Base-by-base conservation (phyloP, 1,140 invertebrate species). In the Asobara japonica region DNA sequence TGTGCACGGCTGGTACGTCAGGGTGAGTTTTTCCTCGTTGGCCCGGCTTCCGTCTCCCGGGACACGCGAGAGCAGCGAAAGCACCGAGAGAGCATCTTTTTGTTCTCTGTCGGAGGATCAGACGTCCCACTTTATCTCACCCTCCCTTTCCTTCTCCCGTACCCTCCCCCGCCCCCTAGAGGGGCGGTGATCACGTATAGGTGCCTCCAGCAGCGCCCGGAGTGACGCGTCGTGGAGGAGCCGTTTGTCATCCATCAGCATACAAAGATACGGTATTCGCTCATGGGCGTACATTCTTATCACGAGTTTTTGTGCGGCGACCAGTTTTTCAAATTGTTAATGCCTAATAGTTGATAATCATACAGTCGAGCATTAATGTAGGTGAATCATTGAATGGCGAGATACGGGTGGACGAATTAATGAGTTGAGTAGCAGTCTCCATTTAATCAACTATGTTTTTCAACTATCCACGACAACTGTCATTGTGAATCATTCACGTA, bases 181-280 rank as follows among this genome's bases (percentile, higher is more conserved):
- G 75, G 78, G 72, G 73, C 77, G 81, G 79, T 82, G 82, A 86
- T 84, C 84, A 83, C 84, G 82, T 84, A 84, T 82, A 84, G 79
- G 82, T 78, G 84, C 78, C 83, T 79, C 79, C 78, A 78, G 66
- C 67, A 69, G 64, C 36, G 64, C 61, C 38, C 36, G 45, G 82
- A 85, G 83, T 85, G 84, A 86, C 83, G 82, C 80, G 79, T 80
- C 80, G 79, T 84, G 82, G 82, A 85, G 81, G 76, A 83, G 79
- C 83, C 82, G 85, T 86, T 86, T 86, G 83, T 86, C 84, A 84
- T 86, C 84, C 80, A 86, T 86, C 84, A 86, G 83, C 80, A 69
- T 36, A 38, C 22, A 11, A 69, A 77, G 77, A 79, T 82, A 80
- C 77, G 76, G 51, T 27, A 22, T 56, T 56, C 51, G 75, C 72